Conservation (phyloP, 2,797 vertebrate genomes). For the Chaetophractus vellerosus region DNA sequence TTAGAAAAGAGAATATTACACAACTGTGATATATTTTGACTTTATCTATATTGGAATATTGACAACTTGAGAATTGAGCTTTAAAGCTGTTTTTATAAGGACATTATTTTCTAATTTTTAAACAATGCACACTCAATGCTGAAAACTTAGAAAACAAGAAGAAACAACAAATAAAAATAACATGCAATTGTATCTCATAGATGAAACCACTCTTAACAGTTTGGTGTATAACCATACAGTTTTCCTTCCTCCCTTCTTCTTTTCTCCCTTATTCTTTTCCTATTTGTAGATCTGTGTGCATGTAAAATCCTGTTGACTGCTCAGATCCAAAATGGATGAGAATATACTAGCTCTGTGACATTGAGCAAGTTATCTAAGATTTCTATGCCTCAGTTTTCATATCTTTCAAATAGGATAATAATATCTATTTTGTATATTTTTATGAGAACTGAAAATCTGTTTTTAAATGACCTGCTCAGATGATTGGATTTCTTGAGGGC, state of each 20-base stretch:
- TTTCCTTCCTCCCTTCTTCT: neutral
- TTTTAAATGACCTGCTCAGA: neutral
- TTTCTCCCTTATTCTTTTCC: neutral
- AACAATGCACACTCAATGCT: slow-evolving; percentile 1
- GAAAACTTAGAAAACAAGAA: neutral
- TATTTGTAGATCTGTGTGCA: neutral
- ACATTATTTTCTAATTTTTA: slow-evolving; percentile 21
- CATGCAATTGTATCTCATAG: neutral
- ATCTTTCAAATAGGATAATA: neutral
- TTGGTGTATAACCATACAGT: neutral
- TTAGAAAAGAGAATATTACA: slow-evolving; percentile 7
- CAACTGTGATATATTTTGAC: neutral
- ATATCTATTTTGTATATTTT: neutral
- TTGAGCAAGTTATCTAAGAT: neutral
- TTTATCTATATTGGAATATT: neutral
- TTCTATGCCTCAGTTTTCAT: neutral
- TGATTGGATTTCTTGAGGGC: neutral
- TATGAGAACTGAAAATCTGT: slow-evolving; percentile 7
- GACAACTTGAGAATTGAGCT: neutral
- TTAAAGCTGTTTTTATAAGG: neutral
- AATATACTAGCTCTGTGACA: neutral
- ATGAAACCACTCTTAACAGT: neutral
- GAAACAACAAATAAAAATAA: neutral
- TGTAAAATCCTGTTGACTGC: neutral
- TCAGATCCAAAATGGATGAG: neutral